Percentiles rank a stretch among this genome's conserved stretches.
Conservation (phyloP, 2,797 vertebrate species). For the Naso thynnoides region DNA sequence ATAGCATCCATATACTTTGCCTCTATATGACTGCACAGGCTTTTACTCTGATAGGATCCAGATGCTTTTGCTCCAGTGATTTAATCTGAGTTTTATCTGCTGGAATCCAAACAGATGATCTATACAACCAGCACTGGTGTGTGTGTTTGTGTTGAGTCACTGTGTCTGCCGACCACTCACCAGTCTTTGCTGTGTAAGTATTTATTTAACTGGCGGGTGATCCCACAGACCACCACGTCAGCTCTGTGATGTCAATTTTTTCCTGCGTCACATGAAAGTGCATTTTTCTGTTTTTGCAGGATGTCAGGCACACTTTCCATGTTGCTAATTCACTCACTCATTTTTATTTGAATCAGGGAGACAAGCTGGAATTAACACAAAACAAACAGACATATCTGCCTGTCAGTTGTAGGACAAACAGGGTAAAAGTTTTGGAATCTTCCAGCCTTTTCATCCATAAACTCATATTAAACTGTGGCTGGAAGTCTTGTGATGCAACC, state of each 20-base stretch:
- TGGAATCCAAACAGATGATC: constrained; percentile 21
- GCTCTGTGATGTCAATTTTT: constrained; percentile 30
- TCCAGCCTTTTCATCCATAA: not conserved
- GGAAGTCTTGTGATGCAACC: constrained; percentile 19
- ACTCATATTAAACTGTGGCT: constrained; percentile 5
- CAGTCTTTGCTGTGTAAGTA: constrained; percentile 18
- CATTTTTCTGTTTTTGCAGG: constrained; percentile 4
- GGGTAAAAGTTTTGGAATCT: not conserved
- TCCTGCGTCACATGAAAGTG: constrained; percentile 45
- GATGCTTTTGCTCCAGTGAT: constrained; percentile 10
- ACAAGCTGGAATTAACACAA: constrained; percentile 12
- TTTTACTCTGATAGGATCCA: not conserved
- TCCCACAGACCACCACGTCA: constrained; percentile 12
- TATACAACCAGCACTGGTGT: not conserved
- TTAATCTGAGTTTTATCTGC: constrained; percentile 21
- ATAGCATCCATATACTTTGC: not conserved
- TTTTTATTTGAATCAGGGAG: constrained; percentile 5
- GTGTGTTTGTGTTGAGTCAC: constrained; percentile 46
- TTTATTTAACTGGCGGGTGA: constrained; percentile 28
- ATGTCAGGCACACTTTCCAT: constrained; percentile 43
- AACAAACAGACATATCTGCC: constrained; percentile 7
- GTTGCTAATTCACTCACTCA: not conserved
- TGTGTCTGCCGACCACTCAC: not conserved
- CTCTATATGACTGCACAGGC: not conserved
- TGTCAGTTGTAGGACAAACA: not conserved